Evolutionary conservation across 2,113 vertebrate species (phyloP), one percentile per base, ranked within the genome.

Genomic region (Fukomys damarensis): DNA sequence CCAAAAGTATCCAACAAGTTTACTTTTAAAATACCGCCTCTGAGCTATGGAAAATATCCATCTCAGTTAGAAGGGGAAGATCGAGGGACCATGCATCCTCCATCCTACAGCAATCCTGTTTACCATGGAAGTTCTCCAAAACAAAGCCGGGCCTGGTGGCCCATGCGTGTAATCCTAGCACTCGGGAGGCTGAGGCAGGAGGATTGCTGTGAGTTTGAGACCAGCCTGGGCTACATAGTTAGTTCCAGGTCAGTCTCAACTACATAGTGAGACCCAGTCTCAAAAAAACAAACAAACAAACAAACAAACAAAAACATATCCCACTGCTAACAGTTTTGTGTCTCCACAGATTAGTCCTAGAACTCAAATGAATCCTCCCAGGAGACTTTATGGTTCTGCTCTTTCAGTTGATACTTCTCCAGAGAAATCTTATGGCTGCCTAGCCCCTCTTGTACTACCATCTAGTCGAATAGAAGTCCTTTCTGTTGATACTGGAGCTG

Each of bases 91-190:
- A 98, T 92, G 13, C 83, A 93, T 7, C 98, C 98, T 2, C 98
- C 98, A 0, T 96, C 93, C 89, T 99, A 99, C 13, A 98, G 98
- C 32, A 98, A 95, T 58, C 98, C 98, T 63, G 76, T 70, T 88
- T 99, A 99, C 98, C 98, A 96, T 4, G 98, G 98, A 12, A 98
- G 92, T 74, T 98, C 98, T 46, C 98, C 98, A 59, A 99, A 98
- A n/a, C n/a, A n/a, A n/a, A n/a, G n/a, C n/a, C n/a, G n/a, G n/a
- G n/a, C n/a, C n/a, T n/a, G n/a, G n/a, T n/a, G n/a, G n/a, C n/a
- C n/a, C n/a, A n/a, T n/a, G n/a, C n/a, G n/a, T n/a, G n/a, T n/a
- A n/a, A n/a, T n/a, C n/a, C n/a, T n/a, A n/a, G n/a, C n/a, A n/a
- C n/a, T n/a, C n/a, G n/a, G n/a, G n/a, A n/a, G n/a, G n/a, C n/a